phyloP scores from a whole-genome alignment of 2,888 invertebrate species.

The Micoletzkya japonica region DNA sequence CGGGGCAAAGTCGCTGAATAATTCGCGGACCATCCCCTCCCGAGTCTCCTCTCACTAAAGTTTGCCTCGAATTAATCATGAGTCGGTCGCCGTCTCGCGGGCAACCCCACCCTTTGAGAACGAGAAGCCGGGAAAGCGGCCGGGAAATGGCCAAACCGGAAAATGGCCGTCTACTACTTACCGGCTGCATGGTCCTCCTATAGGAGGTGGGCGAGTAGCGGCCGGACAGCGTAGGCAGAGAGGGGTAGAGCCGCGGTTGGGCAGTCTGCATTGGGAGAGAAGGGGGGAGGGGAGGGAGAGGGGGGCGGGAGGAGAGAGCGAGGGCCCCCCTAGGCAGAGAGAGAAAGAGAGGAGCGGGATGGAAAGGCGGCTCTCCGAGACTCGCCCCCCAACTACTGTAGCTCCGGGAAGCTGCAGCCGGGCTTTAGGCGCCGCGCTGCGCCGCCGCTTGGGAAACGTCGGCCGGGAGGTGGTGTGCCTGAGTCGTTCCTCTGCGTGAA shows the following conservation, averaged over 20 bases:
- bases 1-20: slow-evolving; percentile 22
- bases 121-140: neutral
- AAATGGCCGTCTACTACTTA: slow-evolving; percentile 4
- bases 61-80: slow-evolving; percentile 19
- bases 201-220: neutral
- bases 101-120: neutral
- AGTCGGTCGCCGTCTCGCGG: neutral
- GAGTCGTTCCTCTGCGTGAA: too few species aligned
- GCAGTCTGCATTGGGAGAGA: neutral
- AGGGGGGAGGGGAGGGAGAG: slow-evolving; percentile 7
- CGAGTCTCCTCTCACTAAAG: neutral
- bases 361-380: too few species aligned
- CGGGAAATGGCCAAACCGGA: neutral
- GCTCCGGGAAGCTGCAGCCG: too few species aligned
- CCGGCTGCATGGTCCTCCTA: slow-evolving; percentile 22
- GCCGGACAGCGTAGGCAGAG: slow-evolving; percentile 11
- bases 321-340: neutral
- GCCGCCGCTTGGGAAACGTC: too few species aligned
- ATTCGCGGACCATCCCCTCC: slow-evolving; percentile 14
- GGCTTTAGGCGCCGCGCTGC: neutral
- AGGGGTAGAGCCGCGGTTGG: neutral
- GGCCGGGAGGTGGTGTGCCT: too few species aligned
- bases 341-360: slow-evolving; percentile 10
- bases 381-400: neutral
- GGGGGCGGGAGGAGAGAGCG: slow-evolving; percentile 1